Conservation (phyloP, 2,888 invertebrate genomes). For the Oegoconia quadripuncta region DNA sequence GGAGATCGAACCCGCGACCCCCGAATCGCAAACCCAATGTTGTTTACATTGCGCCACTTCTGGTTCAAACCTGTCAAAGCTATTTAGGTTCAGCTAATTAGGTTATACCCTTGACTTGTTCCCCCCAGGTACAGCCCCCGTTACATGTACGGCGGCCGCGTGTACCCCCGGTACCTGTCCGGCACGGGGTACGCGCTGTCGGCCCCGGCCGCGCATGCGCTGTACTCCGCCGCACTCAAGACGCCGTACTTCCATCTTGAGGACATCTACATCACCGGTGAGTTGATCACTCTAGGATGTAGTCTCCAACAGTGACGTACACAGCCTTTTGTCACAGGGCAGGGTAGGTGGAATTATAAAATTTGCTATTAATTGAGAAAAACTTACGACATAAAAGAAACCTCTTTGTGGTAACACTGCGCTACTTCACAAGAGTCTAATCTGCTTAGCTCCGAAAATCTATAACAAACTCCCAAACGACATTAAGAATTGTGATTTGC, state of each 20-base stretch:
- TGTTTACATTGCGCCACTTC: too few relatives aligned
- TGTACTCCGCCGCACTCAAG: slow-evolving; percentile 83
- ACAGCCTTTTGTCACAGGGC: not conserved
- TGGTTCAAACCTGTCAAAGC: too few relatives aligned
- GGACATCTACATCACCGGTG: slow-evolving; percentile 89
- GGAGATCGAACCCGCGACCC: too few relatives aligned
- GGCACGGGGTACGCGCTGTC: slow-evolving; percentile 91
- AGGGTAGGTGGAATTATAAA: not conserved
- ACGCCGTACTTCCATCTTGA: slow-evolving; percentile 87
- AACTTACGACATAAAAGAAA: too few relatives aligned
- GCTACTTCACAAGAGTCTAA: too few relatives aligned
- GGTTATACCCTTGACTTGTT: slow-evolving; percentile 3
- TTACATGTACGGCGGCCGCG: slow-evolving; percentile 85
- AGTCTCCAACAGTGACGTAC: not conserved
- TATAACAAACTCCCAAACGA: too few relatives aligned
- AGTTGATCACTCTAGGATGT: slow-evolving; percentile 19
- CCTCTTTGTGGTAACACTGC: too few relatives aligned
- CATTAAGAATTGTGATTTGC: too few relatives aligned
- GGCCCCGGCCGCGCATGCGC: slow-evolving; percentile 79
- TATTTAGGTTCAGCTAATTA: not conserved
- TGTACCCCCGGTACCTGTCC: slow-evolving; percentile 89
- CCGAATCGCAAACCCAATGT: too few relatives aligned
- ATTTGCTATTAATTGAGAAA: too few relatives aligned
- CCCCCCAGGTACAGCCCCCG: slow-evolving; percentile 89
- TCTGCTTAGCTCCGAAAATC: too few relatives aligned